A percentile compares a stretch with the other conserved stretches of the same genome.
Conservation (phyloP, 23 tunicate species). For the Corella eumyota region DNA sequence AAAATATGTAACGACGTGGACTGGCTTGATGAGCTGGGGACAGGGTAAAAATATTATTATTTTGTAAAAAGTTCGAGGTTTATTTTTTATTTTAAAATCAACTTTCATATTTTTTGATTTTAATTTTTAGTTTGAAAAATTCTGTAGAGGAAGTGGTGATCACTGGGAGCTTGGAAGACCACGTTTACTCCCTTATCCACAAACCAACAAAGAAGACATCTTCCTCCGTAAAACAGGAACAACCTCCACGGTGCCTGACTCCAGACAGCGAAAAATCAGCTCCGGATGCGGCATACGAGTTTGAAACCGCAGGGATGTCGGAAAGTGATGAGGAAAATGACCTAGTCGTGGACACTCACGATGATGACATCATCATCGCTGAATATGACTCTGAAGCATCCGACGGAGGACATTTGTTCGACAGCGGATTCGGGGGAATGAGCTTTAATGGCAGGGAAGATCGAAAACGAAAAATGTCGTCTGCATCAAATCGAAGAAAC, state of each 20-base stretch:
- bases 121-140: no score
- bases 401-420: conserved; percentile 31
- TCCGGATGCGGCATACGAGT: conserved; percentile 94
- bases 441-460: neutral
- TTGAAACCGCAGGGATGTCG: conserved; percentile 53
- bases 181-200: conserved; percentile 33
- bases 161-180: conserved; percentile 49
- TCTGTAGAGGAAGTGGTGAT: no score
- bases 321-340: conserved; percentile 32
- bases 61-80: no score
- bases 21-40: no score
- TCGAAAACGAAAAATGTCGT: neutral
- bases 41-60: no score
- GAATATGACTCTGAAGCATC: conserved; percentile 20
- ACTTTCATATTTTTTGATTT: no score
- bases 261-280: conserved; percentile 92
- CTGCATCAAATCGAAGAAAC: neutral
- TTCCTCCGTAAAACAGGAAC: neutral
- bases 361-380: conserved; percentile 12
- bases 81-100: no score
- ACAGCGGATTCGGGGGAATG: conserved; percentile 83
- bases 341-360: no score
- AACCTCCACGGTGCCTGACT: conserved; percentile 30
- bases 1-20: neutral
- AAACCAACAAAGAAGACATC: conserved; percentile 2